Evolutionary conservation across 1,140 invertebrate genomes (phyloP).

Genomic region (Tetranychus urticae): DNA sequence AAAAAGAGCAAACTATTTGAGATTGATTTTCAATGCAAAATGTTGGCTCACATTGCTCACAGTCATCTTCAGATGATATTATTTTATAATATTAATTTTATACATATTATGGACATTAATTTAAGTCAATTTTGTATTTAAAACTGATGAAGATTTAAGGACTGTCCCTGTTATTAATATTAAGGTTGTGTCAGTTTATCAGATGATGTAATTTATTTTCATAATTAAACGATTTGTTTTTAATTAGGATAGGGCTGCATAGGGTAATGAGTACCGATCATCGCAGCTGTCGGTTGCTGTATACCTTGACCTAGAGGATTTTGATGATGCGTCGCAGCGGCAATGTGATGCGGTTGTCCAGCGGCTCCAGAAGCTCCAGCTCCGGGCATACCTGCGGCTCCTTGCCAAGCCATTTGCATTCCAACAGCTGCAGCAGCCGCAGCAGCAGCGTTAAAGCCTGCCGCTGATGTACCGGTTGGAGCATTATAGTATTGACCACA

Average conservation of each 20-base stretch:
- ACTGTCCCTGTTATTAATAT: too few species aligned
- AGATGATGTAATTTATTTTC: too few species aligned
- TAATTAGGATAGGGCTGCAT: background rate
- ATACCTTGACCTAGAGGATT: background rate
- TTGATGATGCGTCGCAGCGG: background rate
- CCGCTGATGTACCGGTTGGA: background rate
- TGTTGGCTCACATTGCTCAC: too few species aligned
- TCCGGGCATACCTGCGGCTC: background rate
- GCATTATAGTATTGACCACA: slow-evolving; percentile 1
- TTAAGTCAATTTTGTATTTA: too few species aligned
- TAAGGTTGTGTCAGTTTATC: too few species aligned
- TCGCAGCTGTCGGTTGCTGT: background rate
- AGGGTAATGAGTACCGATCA: background rate
- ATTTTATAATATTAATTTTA: too few species aligned
- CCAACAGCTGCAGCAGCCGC: background rate
- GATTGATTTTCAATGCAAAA: too few species aligned
- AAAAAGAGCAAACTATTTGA: too few species aligned
- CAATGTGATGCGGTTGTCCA: background rate
- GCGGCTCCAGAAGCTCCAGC: background rate
- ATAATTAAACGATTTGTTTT: too few species aligned
- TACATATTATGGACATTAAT: too few species aligned
- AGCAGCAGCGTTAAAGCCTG: background rate
- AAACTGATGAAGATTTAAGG: too few species aligned
- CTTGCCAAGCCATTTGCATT: slow-evolving; percentile 2
- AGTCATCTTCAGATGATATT: too few species aligned